These are phyloP conservation scores for Tachycineta bicolor DNA, from an alignment of 2,113 vertebrate species.

Conservation along the genomic window DNA sequence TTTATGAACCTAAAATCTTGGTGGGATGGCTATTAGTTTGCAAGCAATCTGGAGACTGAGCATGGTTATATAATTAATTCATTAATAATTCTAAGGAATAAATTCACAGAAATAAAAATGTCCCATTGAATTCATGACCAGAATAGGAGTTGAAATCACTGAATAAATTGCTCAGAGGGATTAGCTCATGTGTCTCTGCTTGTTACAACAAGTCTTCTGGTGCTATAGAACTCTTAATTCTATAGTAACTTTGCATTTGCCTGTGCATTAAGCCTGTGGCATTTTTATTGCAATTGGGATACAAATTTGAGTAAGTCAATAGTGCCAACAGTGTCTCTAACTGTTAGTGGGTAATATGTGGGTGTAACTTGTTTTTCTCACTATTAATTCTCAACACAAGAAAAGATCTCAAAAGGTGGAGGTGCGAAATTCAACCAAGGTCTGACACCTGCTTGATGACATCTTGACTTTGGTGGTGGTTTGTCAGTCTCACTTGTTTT, in stretches of 20 bases:
- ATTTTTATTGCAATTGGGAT: background rate
- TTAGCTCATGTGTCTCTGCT: background rate
- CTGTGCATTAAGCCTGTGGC: background rate
- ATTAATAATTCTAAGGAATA: slow-evolving; percentile 32
- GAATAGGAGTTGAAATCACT: background rate
- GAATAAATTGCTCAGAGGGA: background rate
- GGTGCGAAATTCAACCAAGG: background rate
- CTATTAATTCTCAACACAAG: background rate
- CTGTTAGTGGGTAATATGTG: background rate
- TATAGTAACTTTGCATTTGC: background rate
- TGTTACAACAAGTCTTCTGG: background rate
- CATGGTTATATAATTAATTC: background rate
- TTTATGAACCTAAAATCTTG: background rate
- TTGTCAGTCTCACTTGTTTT: background rate
- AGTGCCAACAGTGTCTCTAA: background rate
- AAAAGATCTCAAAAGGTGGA: background rate
- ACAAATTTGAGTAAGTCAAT: background rate
- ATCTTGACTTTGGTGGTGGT: background rate
- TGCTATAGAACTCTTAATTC: background rate
- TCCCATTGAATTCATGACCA: slow-evolving; percentile 3
- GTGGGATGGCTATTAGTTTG: background rate
- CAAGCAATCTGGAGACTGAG: background rate
- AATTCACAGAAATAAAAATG: slow-evolving; percentile 21
- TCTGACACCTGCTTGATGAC: background rate
- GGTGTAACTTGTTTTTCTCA: background rate